Percentiles rank a stretch among this genome's conserved stretches.
Evolutionary conservation across 2,888 invertebrate species (phyloP).

Genomic region (Cheilosia impressa): DNA sequence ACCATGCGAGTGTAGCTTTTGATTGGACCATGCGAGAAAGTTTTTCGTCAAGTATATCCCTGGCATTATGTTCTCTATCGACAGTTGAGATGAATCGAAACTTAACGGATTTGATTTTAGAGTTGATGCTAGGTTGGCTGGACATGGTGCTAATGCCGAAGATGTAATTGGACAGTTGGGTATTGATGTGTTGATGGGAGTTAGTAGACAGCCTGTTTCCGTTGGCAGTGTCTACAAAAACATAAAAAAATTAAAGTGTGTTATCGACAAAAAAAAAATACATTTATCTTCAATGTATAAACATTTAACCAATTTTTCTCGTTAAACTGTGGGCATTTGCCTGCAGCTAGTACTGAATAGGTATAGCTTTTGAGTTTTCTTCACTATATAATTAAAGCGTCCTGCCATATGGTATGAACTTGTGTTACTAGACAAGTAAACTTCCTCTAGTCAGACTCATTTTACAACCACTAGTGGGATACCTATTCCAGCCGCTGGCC

Average conservation of each 20-base stretch:
- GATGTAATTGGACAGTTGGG: constrained; percentile 35
- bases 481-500: too few species aligned
- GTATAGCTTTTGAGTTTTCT: too few species aligned
- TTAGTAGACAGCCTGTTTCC: constrained; percentile 36
- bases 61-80: constrained; percentile 78
- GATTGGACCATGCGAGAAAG: constrained; percentile 77
- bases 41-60: constrained; percentile 79
- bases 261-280: neutral
- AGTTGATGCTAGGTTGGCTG: constrained; percentile 6
- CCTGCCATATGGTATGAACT: too few species aligned
- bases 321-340: neutral
- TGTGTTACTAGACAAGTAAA: too few species aligned
- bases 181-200: constrained; percentile 38
- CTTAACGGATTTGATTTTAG: constrained; percentile 2
- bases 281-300: neutral
- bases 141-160: constrained; percentile 38
- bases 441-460: neutral
- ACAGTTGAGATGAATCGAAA: constrained; percentile 59
- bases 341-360: too few species aligned
- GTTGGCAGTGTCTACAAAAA: constrained; percentile 55
- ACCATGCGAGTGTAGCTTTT: constrained; percentile 77
- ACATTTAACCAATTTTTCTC: neutral
- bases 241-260: neutral
- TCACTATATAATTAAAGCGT: too few species aligned
- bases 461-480: neutral